Evolutionary conservation across 2,888 invertebrate genomes (phyloP).

Genomic region (Chalcosyrphus nemorum): DNA sequence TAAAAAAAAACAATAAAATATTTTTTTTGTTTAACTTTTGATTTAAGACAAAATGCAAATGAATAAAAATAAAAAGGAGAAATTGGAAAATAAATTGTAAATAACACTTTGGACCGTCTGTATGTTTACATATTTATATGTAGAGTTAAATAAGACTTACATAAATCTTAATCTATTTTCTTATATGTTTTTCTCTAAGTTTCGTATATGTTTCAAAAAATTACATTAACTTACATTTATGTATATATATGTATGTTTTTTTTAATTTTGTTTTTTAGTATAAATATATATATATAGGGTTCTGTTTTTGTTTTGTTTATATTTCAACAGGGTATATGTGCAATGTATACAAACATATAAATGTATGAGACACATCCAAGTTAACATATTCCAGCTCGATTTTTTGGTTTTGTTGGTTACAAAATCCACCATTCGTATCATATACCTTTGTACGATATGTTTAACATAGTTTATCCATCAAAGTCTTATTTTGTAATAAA

Average conservation of each 20-base stretch:
- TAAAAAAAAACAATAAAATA: neutral
- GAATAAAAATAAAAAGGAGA: neutral
- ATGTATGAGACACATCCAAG: constrained; percentile 60
- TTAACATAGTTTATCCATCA: constrained; percentile 78
- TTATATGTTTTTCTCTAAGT: constrained; percentile 50
- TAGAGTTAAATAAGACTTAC: constrained; percentile 63
- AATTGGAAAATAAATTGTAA: constrained; percentile 10
- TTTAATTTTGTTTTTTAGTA: constrained; percentile 45
- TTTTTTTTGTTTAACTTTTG: neutral
- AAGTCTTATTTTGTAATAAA: constrained; percentile 64
- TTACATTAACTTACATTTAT: constrained; percentile 72
- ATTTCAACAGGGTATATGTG: constrained; percentile 72
- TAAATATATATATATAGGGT: constrained; percentile 68
- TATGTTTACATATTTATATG: constrained; percentile 55
- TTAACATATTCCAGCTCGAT: constrained; percentile 46
- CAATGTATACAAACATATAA: constrained; percentile 52
- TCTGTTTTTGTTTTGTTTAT: constrained; percentile 41
- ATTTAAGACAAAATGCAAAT: neutral
- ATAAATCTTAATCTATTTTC: constrained; percentile 49
- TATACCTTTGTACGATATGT: constrained; percentile 80
- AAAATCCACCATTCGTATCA: constrained; percentile 53
- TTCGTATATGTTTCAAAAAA: constrained; percentile 73
- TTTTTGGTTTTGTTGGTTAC: neutral
- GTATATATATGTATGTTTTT: constrained; percentile 70
- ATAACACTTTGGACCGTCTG: constrained; percentile 65